Percentiles rank a stretch among this genome's conserved stretches.
Evolutionary conservation across 1,140 invertebrate species (phyloP).

Genomic region (Hyles euphorbiae): DNA sequence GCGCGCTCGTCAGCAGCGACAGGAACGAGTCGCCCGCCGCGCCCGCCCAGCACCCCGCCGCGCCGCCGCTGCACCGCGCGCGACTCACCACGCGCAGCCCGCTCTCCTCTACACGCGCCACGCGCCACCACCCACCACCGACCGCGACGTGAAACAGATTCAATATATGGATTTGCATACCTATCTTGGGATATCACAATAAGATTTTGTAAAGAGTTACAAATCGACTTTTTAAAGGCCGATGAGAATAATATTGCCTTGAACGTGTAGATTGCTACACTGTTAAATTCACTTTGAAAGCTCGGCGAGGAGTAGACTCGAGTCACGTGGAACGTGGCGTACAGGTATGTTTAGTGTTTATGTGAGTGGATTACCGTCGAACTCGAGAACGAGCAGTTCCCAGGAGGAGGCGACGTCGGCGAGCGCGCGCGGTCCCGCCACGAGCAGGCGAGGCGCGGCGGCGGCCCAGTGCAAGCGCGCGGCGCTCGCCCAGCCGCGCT

Average conservation of each 20-base stretch:
- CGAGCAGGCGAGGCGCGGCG: slow-evolving; percentile 28
- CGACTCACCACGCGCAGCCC: slow-evolving; percentile 27
- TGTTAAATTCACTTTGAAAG: too few relatives aligned
- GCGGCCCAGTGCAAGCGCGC: slow-evolving; percentile 33
- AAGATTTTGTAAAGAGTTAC: too few relatives aligned
- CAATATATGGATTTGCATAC: too few relatives aligned
- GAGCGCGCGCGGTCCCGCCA: slow-evolving; percentile 36
- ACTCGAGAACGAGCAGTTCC: slow-evolving; percentile 39
- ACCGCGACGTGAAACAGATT: too few relatives aligned
- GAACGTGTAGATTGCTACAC: too few relatives aligned
- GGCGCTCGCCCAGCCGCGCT: slow-evolving; percentile 76
- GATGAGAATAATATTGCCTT: too few relatives aligned
- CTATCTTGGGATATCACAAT: too few relatives aligned
- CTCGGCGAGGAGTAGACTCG: too few relatives aligned
- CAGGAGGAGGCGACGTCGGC: slow-evolving; percentile 23
- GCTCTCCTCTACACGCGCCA: slow-evolving; percentile 22
- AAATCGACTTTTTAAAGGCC: too few relatives aligned
- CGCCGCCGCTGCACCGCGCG: slow-evolving; percentile 28
- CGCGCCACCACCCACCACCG: too few relatives aligned
- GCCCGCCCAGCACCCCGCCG: slow-evolving; percentile 43
- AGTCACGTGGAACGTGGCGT: too few relatives aligned
- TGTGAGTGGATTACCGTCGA: slow-evolving; percentile 13
- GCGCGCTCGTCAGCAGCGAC: slow-evolving; percentile 33
- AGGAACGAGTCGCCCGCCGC: slow-evolving; percentile 30
- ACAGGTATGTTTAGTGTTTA: too few relatives aligned